Percentiles rank a stretch among this genome's conserved stretches.
Conservation (phyloP, 2,888 invertebrate species). For the Hipparchia sbordonii region DNA sequence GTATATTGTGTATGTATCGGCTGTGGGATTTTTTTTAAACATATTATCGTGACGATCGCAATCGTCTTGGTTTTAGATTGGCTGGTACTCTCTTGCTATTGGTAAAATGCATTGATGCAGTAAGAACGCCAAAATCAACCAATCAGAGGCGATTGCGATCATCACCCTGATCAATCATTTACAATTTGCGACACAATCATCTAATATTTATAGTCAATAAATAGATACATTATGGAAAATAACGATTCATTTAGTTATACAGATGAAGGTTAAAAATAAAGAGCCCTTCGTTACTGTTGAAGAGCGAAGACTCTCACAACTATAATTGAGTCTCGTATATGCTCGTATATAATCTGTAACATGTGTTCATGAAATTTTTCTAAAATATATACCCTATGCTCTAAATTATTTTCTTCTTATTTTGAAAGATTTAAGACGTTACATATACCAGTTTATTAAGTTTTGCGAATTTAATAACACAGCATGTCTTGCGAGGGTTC, state of each 20-base stretch:
- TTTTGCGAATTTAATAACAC: conserved; percentile 53
- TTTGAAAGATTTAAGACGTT: conserved; percentile 27
- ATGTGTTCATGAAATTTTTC: conserved; percentile 50
- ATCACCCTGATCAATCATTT: no score
- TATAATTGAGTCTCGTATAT: conserved; percentile 46
- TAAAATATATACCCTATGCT: conserved; percentile 42
- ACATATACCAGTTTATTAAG: conserved; percentile 49
- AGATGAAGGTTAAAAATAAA: conserved; percentile 47
- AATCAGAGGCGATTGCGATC: no score
- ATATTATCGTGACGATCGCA: no score
- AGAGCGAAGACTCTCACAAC: conserved; percentile 53
- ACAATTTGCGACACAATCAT: neutral
- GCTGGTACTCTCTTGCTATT: no score
- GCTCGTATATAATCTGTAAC: conserved; percentile 49
- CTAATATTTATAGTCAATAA: neutral
- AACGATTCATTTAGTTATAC: neutral
- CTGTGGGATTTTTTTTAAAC: no score
- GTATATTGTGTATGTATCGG: no score
- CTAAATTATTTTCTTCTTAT: conserved; percentile 18
- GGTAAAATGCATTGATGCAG: no score
- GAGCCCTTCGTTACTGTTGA: conserved; percentile 59
- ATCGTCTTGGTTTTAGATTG: no score
- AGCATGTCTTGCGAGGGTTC: conserved; percentile 34
- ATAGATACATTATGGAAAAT: neutral
- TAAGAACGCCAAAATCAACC: no score